Percentiles rank a stretch among this genome's conserved stretches.
Evolutionary conservation across 2,888 invertebrate species (phyloP).

Genomic region (Acronicta alni): DNA sequence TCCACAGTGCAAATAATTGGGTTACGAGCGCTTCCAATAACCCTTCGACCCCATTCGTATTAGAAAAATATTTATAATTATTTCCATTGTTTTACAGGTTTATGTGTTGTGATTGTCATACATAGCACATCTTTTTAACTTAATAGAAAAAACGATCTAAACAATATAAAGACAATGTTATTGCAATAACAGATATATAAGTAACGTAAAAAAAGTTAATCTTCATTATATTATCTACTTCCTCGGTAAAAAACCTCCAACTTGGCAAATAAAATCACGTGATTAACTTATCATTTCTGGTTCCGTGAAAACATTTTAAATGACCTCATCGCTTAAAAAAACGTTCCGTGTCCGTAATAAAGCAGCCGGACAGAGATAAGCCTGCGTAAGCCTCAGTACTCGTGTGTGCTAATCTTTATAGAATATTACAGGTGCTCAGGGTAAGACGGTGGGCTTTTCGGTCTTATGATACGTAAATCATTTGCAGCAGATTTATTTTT

Average conservation of each 20-base stretch:
- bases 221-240: no score
- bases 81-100: no score
- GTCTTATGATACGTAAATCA: neutral
- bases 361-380: conserved; percentile 62
- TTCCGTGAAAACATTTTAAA: conserved; percentile 21
- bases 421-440: conserved; percentile 1
- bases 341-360: conserved; percentile 49
- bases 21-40: no score
- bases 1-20: no score
- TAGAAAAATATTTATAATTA: no score
- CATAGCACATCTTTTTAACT: no score
- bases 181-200: no score
- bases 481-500: neutral
- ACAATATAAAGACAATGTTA: no score
- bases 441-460: conserved; percentile 1
- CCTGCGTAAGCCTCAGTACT: conserved; percentile 54
- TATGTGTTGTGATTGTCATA: no score
- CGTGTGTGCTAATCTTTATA: conserved; percentile 25
- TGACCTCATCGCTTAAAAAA: conserved; percentile 35
- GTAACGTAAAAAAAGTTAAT: no score
- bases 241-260: conserved; percentile 3
- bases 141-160: no score
- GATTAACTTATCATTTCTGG: conserved; percentile 25
- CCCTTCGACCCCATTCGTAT: no score
- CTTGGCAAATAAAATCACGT: conserved; percentile 23